These are phyloP conservation scores for Latheticus oryzae DNA, from an alignment of 2,888 invertebrate genomes.

Conservation along the genomic window DNA sequence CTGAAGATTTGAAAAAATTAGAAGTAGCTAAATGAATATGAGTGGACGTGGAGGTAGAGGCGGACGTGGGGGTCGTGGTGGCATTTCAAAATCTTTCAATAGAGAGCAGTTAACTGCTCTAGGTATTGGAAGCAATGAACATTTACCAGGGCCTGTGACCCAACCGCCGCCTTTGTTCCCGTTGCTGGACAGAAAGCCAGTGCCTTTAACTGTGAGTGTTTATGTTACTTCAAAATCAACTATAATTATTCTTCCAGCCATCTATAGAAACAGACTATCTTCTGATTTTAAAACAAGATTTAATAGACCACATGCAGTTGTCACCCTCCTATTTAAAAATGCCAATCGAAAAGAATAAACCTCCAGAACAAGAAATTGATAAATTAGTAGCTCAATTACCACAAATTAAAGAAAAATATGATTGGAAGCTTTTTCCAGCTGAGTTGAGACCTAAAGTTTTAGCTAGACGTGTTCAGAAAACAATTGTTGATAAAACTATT, in stretches of 20 bases:
- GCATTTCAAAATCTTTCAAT: constrained; percentile 65
- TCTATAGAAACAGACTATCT: constrained; percentile 73
- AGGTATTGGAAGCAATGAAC: constrained; percentile 70
- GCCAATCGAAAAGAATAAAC: constrained; percentile 65
- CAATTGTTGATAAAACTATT: constrained; percentile 52
- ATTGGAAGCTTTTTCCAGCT: constrained; percentile 73
- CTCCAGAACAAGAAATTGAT: constrained; percentile 71
- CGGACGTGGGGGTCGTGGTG: constrained; percentile 63
- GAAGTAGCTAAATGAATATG: constrained; percentile 56
- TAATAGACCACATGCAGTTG: constrained; percentile 77
- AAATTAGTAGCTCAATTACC: constrained; percentile 68
- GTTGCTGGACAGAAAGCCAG: constrained; percentile 59
- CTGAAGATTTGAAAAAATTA: constrained; percentile 59
- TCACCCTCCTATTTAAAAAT: constrained; percentile 73
- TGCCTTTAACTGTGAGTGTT: constrained; percentile 57
- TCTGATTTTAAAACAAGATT: constrained; percentile 78
- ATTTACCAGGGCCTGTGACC: constrained; percentile 59
- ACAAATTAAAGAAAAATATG: constrained; percentile 66
- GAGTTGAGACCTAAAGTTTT: constrained; percentile 71
- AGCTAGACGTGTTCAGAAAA: constrained; percentile 59
- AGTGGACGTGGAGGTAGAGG: constrained; percentile 55
- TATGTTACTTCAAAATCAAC: not conserved
- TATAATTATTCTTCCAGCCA: constrained; percentile 48
- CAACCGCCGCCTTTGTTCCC: constrained; percentile 64
- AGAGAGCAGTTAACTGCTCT: constrained; percentile 71